A percentile compares a stretch with the other conserved stretches of the same genome.
Evolutionary conservation across 2,797 vertebrate species (phyloP).

Genomic region (Pitangus sulphuratus): DNA sequence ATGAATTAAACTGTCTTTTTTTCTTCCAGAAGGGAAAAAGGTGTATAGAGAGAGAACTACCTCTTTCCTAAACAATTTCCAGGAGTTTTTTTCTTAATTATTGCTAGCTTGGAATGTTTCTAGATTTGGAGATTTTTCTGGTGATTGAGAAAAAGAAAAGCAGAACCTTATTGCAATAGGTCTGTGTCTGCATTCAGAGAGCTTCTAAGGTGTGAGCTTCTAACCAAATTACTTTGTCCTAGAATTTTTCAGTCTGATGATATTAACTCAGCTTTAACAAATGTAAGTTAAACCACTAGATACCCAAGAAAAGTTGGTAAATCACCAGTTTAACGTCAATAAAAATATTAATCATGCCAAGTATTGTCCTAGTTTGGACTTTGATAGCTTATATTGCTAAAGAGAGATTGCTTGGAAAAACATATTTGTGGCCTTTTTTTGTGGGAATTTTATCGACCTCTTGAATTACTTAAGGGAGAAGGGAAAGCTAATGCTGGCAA

Average conservation of each 20-base stretch:
- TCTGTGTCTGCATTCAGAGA: neutral
- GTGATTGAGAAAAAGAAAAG: neutral
- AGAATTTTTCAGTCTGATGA: neutral
- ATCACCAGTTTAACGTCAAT: neutral
- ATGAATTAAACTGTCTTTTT: neutral
- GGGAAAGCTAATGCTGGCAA: neutral
- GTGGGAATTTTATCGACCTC: neutral
- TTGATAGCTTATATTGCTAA: neutral
- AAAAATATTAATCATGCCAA: fast-evolving
- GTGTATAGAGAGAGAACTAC: neutral
- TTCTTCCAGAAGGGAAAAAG: neutral
- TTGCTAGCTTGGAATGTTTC: neutral
- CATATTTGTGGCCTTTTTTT: neutral
- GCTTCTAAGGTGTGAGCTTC: neutral
- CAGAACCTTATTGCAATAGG: neutral
- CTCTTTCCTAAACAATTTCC: neutral
- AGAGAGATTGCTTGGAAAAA: neutral
- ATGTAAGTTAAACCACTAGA: neutral
- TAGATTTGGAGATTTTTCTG: neutral
- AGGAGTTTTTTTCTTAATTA: neutral
- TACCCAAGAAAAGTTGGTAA: neutral
- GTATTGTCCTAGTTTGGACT: neutral
- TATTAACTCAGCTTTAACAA: neutral
- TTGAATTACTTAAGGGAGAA: neutral
- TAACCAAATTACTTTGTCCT: neutral